These are phyloP conservation scores for Gymnogyps californianus DNA, from an alignment of 2,113 vertebrate genomes.

Conservation along the genomic window DNA sequence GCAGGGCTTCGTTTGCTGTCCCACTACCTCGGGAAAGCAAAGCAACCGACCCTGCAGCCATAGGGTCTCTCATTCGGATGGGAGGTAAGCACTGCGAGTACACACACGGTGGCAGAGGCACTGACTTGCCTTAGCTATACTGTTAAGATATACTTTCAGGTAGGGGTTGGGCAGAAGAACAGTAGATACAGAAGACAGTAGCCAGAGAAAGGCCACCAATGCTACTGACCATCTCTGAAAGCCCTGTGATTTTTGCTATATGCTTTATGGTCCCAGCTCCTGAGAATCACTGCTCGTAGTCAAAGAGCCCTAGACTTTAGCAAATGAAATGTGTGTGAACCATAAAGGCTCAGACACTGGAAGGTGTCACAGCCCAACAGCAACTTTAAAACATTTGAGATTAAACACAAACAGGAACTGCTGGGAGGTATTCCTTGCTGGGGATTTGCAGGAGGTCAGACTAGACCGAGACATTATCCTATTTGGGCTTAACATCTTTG, in stretches of 20 bases:
- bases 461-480: background rate
- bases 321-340: background rate
- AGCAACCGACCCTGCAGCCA: background rate
- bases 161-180: background rate
- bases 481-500: background rate
- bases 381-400: background rate
- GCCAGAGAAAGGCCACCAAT: background rate
- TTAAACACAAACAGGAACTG: background rate
- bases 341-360: background rate
- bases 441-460: background rate
- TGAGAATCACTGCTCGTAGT: background rate
- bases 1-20: background rate
- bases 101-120: background rate
- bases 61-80: accelerated
- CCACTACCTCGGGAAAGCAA: accelerated
- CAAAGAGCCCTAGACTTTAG: background rate
- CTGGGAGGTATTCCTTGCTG: background rate
- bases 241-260: background rate
- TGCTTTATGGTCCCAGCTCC: background rate
- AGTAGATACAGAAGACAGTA: background rate
- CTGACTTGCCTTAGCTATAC: background rate
- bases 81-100: accelerated
- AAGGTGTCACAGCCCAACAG: background rate
- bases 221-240: background rate
- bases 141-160: background rate